phyloP scores from a whole-genome alignment of 1,140 invertebrate genomes.

The Cyrtorhinus lividipennis region DNA sequence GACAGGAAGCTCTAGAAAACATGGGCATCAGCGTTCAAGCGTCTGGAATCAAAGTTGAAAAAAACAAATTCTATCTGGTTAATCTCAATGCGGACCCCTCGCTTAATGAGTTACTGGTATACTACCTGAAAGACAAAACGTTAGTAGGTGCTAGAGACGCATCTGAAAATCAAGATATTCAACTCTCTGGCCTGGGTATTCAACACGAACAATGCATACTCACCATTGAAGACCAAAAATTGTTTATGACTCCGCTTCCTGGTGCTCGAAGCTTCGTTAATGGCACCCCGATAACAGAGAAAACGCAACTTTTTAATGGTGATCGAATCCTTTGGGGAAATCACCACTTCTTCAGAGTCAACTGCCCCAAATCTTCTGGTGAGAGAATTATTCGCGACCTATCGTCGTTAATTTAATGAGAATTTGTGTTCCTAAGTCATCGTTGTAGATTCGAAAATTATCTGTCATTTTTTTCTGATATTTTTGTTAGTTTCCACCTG shows the following conservation, averaged over 20 bases:
- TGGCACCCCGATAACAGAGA: conserved; percentile 53
- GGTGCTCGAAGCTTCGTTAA: conserved; percentile 75
- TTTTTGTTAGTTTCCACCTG: conserved; percentile 38
- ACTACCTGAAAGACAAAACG: conserved; percentile 91
- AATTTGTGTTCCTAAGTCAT: too few relatives aligned
- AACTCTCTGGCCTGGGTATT: conserved; percentile 86
- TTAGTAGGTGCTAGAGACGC: conserved; percentile 62
- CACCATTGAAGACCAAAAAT: conserved; percentile 58
- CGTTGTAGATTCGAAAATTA: too few relatives aligned
- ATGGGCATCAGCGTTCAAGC: conserved; percentile 98
- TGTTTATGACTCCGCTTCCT: conserved; percentile 69
- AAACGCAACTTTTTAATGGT: conserved; percentile 71
- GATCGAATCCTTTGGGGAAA: conserved; percentile 95
- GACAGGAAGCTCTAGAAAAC: conserved; percentile 90
- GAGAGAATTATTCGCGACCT: neutral
- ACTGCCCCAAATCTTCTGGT: conserved; percentile 67
- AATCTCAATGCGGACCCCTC: conserved; percentile 98
- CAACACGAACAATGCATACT: conserved; percentile 85
- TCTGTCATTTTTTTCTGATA: too few relatives aligned
- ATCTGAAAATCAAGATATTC: conserved; percentile 74
- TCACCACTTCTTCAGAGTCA: conserved; percentile 94
- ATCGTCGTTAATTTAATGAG: too few relatives aligned
- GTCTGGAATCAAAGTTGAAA: conserved; percentile 95
- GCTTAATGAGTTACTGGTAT: conserved; percentile 92
- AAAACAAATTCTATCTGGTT: conserved; percentile 94